Base-by-base conservation (phyloP, 2,113 vertebrate species). In the Onychostruthus taczanowskii region DNA sequence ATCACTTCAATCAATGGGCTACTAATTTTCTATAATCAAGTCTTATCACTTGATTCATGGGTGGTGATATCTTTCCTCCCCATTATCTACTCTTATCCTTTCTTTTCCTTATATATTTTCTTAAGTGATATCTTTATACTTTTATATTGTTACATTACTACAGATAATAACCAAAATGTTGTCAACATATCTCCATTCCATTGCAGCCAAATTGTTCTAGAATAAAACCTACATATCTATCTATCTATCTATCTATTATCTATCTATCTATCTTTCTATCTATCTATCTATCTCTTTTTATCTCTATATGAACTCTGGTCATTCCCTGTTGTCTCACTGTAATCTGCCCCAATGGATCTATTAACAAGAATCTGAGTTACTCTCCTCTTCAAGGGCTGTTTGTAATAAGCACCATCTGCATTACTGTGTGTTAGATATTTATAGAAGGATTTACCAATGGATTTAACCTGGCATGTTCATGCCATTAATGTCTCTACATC, bases 1-100 rank as follows among this genome's bases (percentile, higher is more conserved):
- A 76, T 11, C 39, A 22, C 17, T 75, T 55, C 0, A 0, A 35
- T 15, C n/a, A n/a, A 35, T 15, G 13, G n/a, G 39, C 16, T 75
- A 7, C 16, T n/a, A n/a, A 61, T 41, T 68, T 46, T 6, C 13
- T 26, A 27, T 13, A 68, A 23, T 68, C 21, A 33, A 15, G 17
- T 35, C 33, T 77, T 59, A 22, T 52, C 7, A 0, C 22, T 37
- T 37, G 27, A 62, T 62, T 33, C 8, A 10, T 43, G 13, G 16
- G 13, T 43, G 16, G 7, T 21, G 16, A 28, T 37, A 28, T 5
- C 16, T 61, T 68, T 61, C 8, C 5, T 50, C 18, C 7, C 14
- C 21, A 19, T 31, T 59, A 27, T 31, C 53, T 43, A 31, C 9
- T 59, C 17, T 68, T 37, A 37, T 17, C 7, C 26, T 76, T 59